Evolutionary conservation across 2,797 vertebrate species (phyloP), one percentile per base, ranked within the genome.

Genomic region (Cygnus olor): DNA sequence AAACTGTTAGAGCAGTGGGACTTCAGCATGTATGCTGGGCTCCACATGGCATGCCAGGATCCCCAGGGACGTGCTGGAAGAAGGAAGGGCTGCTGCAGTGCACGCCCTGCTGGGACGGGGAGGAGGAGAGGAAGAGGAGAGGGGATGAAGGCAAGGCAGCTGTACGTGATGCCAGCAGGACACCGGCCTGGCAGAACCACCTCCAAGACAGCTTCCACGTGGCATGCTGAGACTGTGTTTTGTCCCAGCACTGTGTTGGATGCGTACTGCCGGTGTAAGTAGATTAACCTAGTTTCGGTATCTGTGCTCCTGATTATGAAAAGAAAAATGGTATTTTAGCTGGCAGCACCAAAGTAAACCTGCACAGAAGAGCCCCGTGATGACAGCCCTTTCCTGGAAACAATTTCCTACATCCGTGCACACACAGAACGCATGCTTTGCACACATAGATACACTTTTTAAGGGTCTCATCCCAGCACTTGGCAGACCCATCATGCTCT

Each of bases 151-250:
- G 15, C 27, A 32, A 49, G 54, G 53, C 7, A 14, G 36, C 8
- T 16, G 11, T n/a, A 10, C 19, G 15, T 16, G 18, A 25, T 19
- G 27, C 73, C 11, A 32, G 15, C 2, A 18, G 44, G 36, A 60
- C 6, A 28, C 14, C 16, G 20, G 30, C 3, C 5, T 28, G 3
- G 20, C 1, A 15, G 71, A 47, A 51, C 25, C 49, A 9, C 68
- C 83, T 27, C 60, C n/a, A 36, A 36, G 24, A 27, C 49, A 36
- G 34, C 38, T 27, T 30, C 38, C 7, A 4, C 6, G 19, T 34
- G 6, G 36, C 7, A 18, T 16, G n/a, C 30, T 0, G 0, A 42
- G 80, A 32, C 3, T 61, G 34, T 0, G 0, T 30, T 45, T 49
- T 70, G 30, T 53, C 53, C 58, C 8, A 5, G n/a, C 20, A 14